Base-by-base conservation (phyloP, 1,140 invertebrate genomes). In the Mamestra configurata region DNA sequence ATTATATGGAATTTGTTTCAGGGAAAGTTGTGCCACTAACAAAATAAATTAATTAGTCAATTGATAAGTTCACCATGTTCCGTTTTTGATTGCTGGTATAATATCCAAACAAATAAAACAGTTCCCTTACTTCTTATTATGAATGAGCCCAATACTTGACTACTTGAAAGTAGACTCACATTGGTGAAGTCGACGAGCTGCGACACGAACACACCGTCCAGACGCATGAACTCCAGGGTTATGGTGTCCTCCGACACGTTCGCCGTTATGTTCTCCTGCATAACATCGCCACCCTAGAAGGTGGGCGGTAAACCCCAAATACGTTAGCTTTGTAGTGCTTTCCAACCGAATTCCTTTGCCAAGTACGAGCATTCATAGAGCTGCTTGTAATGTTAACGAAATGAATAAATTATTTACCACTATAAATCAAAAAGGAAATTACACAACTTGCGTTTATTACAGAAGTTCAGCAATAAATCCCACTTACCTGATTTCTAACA, bases 171-270 rank as follows among this genome's bases (percentile, higher is more conserved):
- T 31, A 5, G 5, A 5, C 97, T 97, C 96, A 98, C 98, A 96
- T 98, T 98, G 96, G 97, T 97, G 92, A 99, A 99, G 93, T 99
- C 98, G 77, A 99, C 98, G 40, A 99, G 96, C 92, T 99, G 98
- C 8, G 98, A 98, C 35, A 99, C 97, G 82, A 98, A 96, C 10
- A 98, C 98, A 61, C 98, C 98, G 93, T 99, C 98, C 3, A 98
- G 97, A 79, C 98, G 96, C 91, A 98, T 97, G 89, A 99, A 99
- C 90, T 99, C 98, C 75, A 99, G 94, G 10, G 96, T 97, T 59
- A 99, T 97, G 27, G 97, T 97, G 93, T 99, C 98, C 83, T 98
- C 98, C 49, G 96, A 97, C 59, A 98, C 97, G 95, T 99, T 99
- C 15, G 98, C 97, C 80, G 97, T 97, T 91, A 99, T 99, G 71